Evolutionary conservation across 2,797 vertebrate genomes (phyloP).

Genomic region (Parauchenoglanis punctatus): DNA sequence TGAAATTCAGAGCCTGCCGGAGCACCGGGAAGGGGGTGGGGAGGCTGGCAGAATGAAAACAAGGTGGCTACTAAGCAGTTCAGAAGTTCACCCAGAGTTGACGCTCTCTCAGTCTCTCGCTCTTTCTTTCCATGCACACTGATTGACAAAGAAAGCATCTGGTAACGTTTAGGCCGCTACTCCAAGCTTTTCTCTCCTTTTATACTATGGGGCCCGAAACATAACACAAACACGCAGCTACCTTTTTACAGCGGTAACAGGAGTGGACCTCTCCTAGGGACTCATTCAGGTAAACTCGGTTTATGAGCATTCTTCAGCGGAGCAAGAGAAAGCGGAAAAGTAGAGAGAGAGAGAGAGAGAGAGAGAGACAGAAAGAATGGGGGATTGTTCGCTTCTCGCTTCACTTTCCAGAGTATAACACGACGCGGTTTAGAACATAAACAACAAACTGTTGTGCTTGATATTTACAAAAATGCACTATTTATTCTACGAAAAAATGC

Average conservation of each 20-base stretch:
- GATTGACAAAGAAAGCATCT: slow-evolving; percentile 78
- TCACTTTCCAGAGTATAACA: not conserved
- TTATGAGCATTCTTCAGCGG: slow-evolving; percentile 80
- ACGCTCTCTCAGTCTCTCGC: slow-evolving; percentile 54
- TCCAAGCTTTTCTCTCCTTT: slow-evolving; percentile 72
- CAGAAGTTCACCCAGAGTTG: slow-evolving; percentile 72
- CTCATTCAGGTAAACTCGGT: slow-evolving; percentile 80
- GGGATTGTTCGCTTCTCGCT: no score
- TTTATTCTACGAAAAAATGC: not conserved
- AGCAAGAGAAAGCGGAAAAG: slow-evolving; percentile 75
- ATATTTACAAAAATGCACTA: not conserved
- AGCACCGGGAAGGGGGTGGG: slow-evolving; percentile 50
- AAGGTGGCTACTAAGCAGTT: slow-evolving; percentile 65
- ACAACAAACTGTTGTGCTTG: slow-evolving; percentile 6
- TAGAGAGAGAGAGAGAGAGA: slow-evolving; percentile 67
- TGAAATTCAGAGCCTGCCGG: slow-evolving; percentile 60
- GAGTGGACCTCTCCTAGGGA: slow-evolving; percentile 71
- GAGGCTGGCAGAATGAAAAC: slow-evolving; percentile 61
- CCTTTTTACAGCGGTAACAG: slow-evolving; percentile 77
- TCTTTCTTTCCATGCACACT: slow-evolving; percentile 55
- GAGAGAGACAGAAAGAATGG: slow-evolving; percentile 33
- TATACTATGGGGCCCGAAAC: slow-evolving; percentile 72
- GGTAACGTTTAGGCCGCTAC: slow-evolving; percentile 80
- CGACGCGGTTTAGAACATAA: not conserved
- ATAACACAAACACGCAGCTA: slow-evolving; percentile 77